Base-by-base conservation (phyloP, 2,113 vertebrate genomes). In the Pelvicachromis taeniatus region DNA sequence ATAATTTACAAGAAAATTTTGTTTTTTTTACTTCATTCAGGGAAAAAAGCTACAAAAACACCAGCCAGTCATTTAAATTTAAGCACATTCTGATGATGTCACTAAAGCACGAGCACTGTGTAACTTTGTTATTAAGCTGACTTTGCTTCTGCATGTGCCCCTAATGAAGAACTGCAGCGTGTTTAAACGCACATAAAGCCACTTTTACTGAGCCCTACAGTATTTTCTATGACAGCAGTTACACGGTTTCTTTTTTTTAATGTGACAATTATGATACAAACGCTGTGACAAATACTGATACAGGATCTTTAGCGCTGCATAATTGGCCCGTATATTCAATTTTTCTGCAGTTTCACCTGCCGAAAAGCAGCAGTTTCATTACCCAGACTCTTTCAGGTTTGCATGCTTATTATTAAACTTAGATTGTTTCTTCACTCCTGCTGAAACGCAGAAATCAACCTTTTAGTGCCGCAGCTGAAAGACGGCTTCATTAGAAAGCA, bases 301-400 rank as follows among this genome's bases (percentile, higher is more conserved):
- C 0, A 1, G 4, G 4, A 52, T 52, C 17, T 75, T 31, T 50
- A 31, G 9, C 14, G 0, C 42, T 75, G 23, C 42, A 75, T 70
- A 70, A 45, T 26, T 26, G 29, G 21, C 23, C 0, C 21, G 5
- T 1, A 11, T n/a, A 52, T n/a, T 75, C 12, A 19, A 31, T 5
- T 19, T 1, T 29, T 50, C 14, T 73, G 16, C 26, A 19, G 6
- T n/a, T 73, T 31, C 11, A 75, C 2, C 42, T 1, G 0, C 2
- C 45, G 52, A 13, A 31, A 33, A 31, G 26, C 21, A 52, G 17
- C 0, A 31, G 9, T 7, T 75, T n/a, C 5, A 33, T 75, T 23
- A 14, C n/a, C 13, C n/a, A 38, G 3, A 55, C 8, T 40, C 52
- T 40, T 77, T 16, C 17, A 52, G 45, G 17, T 52, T 75, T 29